Evolutionary conservation across 2,888 invertebrate genomes (phyloP).

Genomic region (Liopterus haemorrhoidalis): DNA sequence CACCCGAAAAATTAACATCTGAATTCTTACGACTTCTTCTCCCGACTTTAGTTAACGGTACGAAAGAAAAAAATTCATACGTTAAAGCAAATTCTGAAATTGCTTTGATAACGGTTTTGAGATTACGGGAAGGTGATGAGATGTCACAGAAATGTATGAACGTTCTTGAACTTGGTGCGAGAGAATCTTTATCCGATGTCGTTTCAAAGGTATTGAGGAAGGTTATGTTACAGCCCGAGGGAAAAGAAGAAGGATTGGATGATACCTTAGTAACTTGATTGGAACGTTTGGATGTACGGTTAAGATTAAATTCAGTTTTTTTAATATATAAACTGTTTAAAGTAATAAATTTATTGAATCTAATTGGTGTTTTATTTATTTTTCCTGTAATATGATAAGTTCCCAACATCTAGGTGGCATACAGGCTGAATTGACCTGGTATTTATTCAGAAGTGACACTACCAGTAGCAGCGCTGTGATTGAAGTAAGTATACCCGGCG

Average conservation of each 20-base stretch:
- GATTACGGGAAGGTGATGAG: conserved; percentile 67
- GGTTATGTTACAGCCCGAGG: conserved; percentile 67
- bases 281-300: no score
- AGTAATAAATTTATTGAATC: no score
- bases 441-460: no score
- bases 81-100: conserved; percentile 92
- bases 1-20: conserved; percentile 54
- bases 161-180: conserved; percentile 78
- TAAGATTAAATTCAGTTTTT: no score
- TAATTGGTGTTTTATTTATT: no score
- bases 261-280: conserved; percentile 83
- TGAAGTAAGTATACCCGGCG: no score
- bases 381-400: no score
- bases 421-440: no score
- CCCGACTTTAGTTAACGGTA: conserved; percentile 93
- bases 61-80: conserved; percentile 95
- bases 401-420: no score
- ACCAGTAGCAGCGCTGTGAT: no score
- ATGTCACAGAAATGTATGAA: conserved; percentile 67
- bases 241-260: conserved; percentile 87
- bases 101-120: conserved; percentile 79
- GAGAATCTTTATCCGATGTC: conserved; percentile 83
- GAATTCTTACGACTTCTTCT: conserved; percentile 72
- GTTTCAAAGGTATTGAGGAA: conserved; percentile 83
- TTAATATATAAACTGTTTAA: no score